A percentile compares a stretch with the other conserved stretches of the same genome.
Conservation (phyloP, 1,140 invertebrate genomes). For the Sminthurides bifidus region DNA sequence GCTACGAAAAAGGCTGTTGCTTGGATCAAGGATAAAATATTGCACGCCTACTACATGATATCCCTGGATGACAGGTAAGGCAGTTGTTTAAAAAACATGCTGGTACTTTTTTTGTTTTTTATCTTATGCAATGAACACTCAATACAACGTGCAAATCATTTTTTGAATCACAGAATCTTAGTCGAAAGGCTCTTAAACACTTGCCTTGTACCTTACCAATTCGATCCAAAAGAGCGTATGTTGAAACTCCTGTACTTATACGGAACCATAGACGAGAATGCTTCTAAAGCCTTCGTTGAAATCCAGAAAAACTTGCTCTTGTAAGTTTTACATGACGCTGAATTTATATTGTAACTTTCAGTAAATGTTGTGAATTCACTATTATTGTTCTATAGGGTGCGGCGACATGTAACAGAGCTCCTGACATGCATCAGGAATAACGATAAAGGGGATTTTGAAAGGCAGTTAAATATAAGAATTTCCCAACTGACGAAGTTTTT, state of each 20-base stretch:
- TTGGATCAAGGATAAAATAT: constrained; percentile 96
- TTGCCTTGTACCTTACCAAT: constrained; percentile 84
- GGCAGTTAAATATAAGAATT: constrained; percentile 57
- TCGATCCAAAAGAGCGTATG: constrained; percentile 77
- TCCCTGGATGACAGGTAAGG: constrained; percentile 53
- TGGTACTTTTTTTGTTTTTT: neutral
- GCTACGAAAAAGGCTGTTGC: constrained; percentile 78
- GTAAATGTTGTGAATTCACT: constrained; percentile 3
- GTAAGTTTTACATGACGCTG: constrained; percentile 38
- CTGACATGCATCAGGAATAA: constrained; percentile 47
- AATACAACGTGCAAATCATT: neutral
- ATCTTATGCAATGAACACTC: constrained; percentile 8
- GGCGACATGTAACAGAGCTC: constrained; percentile 67
- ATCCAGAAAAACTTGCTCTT: constrained; percentile 81
- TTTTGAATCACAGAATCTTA: constrained; percentile 49
- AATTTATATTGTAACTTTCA: neutral
- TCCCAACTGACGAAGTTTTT: constrained; percentile 55
- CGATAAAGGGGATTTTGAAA: constrained; percentile 40
- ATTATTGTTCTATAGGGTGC: constrained; percentile 44
- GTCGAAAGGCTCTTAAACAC: constrained; percentile 92
- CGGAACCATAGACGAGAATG: constrained; percentile 86
- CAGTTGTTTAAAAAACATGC: neutral
- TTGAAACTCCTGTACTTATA: constrained; percentile 85
- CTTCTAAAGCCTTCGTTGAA: constrained; percentile 89
- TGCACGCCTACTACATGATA: constrained; percentile 81